phyloP scores from a whole-genome alignment of 2,113 vertebrate species.

The Muscicapa adusta region DNA sequence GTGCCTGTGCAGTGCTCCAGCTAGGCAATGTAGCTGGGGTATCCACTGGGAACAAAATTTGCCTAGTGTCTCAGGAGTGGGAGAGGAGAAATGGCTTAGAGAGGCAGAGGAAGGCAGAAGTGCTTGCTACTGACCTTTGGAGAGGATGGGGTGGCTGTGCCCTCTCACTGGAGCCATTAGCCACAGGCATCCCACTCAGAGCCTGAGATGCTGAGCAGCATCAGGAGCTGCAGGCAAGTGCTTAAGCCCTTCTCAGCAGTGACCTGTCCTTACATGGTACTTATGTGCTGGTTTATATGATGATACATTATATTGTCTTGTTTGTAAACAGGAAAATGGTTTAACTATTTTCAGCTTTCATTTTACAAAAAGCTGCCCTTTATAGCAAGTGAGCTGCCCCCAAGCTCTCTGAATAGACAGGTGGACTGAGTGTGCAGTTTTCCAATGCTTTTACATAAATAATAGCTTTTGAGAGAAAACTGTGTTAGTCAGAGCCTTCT shows the following conservation, averaged over 20 bases:
- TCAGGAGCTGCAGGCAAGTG: not conserved
- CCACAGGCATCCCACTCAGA: not conserved
- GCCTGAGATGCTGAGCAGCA: not conserved
- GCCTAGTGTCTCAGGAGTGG: rapidly evolving
- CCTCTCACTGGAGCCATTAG: rapidly evolving
- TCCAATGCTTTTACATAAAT: not conserved
- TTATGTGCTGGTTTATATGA: not conserved
- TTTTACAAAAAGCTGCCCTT: not conserved
- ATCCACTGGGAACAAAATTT: not conserved
- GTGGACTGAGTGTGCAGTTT: not conserved
- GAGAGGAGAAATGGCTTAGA: not conserved
- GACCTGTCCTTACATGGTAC: not conserved
- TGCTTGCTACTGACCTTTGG: not conserved
- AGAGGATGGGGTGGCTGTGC: not conserved
- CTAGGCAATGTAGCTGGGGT: not conserved
- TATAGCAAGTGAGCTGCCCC: not conserved
- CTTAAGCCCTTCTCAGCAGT: not conserved
- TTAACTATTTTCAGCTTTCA: not conserved
- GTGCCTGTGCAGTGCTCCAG: not conserved
- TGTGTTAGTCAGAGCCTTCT: not conserved
- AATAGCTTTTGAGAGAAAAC: not conserved
- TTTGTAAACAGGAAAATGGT: not conserved
- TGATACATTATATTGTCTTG: not conserved
- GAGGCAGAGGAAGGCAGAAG: not conserved
- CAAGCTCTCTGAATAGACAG: not conserved